Evolutionary conservation across 1,140 invertebrate genomes (phyloP), one percentile per base, ranked within the genome.

Genomic region (Drosophila malerkotliana): DNA sequence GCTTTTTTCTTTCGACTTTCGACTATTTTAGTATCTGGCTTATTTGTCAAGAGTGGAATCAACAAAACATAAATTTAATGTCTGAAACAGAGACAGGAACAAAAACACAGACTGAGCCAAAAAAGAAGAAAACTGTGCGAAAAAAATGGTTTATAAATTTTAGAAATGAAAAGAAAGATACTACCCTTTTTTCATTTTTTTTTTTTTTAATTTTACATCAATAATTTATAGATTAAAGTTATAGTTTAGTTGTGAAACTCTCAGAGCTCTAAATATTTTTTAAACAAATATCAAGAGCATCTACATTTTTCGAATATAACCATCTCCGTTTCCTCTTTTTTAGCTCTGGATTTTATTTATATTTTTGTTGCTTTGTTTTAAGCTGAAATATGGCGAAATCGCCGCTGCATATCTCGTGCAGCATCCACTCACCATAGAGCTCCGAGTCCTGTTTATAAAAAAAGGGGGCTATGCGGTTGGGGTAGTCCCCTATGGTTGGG

Each of bases 381-480:
- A 53, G 66, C 62, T 87, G 62, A 87, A 87, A 79, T 79, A 87
- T 87, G 75, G 71, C 62, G 78, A 59, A 66, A 64, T 78, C 61
- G 58, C 45, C 53, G 64, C 58, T 53, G 72, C 69, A 72, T 82
- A 87, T 72, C 64, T 76, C 66, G 73, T 78, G 62, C 61, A 87
- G 34, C 34, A 37, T 37, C 12, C 34, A 9, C 34, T 9, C 26
- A 6, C 26, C 26, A 28, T 28, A 28, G 26, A 28, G 26, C 26
- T 1, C 26, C 26, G 26, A 28, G 26, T 28, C 26, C 26, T 28
- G 26, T 28, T 28, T 28, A 28, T 28, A 9, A 37, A 45, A 52
- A 34, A 34, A 30, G 62, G 28, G 39, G 41, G 28, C 0, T 21
- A 21, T 21, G 21, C 4, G 26, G 26, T 28, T 28, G 26, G 26